Base-by-base conservation (phyloP, 2,888 invertebrate species). In the Toxonevra muliebris region DNA sequence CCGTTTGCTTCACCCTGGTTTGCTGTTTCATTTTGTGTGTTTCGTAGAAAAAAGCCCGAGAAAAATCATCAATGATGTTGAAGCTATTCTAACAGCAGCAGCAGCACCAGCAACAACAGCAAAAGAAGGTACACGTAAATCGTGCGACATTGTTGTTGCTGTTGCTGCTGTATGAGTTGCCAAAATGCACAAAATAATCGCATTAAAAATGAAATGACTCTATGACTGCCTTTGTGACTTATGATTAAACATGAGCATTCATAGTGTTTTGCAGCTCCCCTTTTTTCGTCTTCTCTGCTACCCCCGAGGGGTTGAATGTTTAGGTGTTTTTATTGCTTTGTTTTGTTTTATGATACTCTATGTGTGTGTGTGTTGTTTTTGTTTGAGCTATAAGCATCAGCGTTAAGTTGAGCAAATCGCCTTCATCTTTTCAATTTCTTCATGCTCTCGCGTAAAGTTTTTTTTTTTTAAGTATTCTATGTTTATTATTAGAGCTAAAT, bases 171-270 rank as follows among this genome's bases (percentile, higher is more conserved):
- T 55, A 15, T 60, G 55, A 63, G 57, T 61, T 75, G 79, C 77
- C 76, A 78, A 79, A 78, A 73, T 79, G 79, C 79, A 79, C 76
- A 78, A 76, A 73, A 77, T 79, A 79, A 79, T 79, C 79, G 79
- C 79, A 77, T 78, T 79, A 77, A 55, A 76, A 59, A 60, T 20
- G 52, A 62, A 48, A 52, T 66, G 58, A 57, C 57, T 65, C 61
- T 61, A 54, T 66, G 63, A 60, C 65, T 70, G 63, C 59, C 41
- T 40, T 63, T 20, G 41, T 68, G 68, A 70, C 59, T 67, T 65
- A 62, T 65, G 65, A 62, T 57, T 60, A 60, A 40, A 63, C 50
- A 42, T 17, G 59, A 42, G 30, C 30, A 30, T 30, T 30, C 30
- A 30, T 7, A 30, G 30, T 30, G 30, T 30, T 30, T 30, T 30